A percentile compares a stretch with the other conserved stretches of the same genome.
Conservation (phyloP, 2,888 invertebrate genomes). For the Chamaedrilus cognettii region DNA sequence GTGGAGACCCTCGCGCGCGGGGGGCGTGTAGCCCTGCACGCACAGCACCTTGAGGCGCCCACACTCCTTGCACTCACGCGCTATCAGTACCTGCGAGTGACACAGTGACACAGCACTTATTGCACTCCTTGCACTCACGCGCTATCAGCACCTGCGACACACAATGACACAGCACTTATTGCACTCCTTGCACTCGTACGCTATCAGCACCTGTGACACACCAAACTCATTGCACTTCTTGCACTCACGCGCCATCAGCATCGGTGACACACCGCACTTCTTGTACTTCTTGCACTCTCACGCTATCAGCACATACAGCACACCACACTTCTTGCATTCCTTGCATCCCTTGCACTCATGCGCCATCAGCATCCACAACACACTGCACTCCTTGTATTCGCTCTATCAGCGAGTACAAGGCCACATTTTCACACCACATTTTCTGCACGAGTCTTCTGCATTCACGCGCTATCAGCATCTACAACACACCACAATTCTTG, state of each 20-base stretch:
- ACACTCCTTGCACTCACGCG: conserved; percentile 40
- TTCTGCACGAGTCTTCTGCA: too few species aligned
- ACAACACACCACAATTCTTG: too few species aligned
- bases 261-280: not conserved
- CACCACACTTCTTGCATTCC: conserved; percentile 16
- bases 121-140: conserved; percentile 38
- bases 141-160: conserved; percentile 33
- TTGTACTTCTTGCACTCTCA: conserved; percentile 34
- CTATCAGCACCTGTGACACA: conserved; percentile 31
- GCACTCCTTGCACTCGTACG: conserved; percentile 35
- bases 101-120: too few species aligned
- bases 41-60: conserved; percentile 42
- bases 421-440: too few species aligned
- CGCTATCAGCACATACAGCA: conserved; percentile 32
- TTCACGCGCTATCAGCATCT: too few species aligned
- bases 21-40: conserved; percentile 48
- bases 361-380: too few species aligned
- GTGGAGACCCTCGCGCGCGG: conserved; percentile 39
- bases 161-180: not conserved
- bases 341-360: too few species aligned
- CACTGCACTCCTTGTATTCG: too few species aligned
- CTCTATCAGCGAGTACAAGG: too few species aligned
- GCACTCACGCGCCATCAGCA: conserved; percentile 39
- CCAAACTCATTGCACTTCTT: conserved; percentile 20
- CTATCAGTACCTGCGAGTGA: conserved; percentile 39